phyloP scores from a whole-genome alignment of 1,140 invertebrate genomes.

The Drosophila nikananu region DNA sequence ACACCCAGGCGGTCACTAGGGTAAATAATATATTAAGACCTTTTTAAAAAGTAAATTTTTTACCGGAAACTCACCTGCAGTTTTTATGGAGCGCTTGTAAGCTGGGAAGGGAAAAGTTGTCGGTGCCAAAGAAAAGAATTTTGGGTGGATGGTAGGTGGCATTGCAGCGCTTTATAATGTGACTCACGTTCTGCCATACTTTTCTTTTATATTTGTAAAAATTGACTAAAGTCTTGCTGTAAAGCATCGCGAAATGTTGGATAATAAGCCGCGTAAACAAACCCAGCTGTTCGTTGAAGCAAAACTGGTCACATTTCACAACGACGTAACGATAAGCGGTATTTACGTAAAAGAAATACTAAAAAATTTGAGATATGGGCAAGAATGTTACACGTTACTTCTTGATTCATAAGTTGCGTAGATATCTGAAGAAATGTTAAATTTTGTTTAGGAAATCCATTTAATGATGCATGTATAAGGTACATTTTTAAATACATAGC shows the following conservation, averaged over 20 bases:
- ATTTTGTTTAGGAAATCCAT: neutral
- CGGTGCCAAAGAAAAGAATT: slow-evolving; percentile 89
- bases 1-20: slow-evolving; percentile 85
- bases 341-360: slow-evolving; percentile 13
- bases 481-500: neutral
- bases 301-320: neutral
- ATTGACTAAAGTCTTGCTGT: slow-evolving; percentile 40
- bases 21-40: neutral
- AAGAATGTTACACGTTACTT: no score
- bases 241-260: slow-evolving; percentile 57
- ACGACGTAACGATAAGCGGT: neutral
- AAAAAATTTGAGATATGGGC: neutral
- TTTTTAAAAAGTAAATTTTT: neutral
- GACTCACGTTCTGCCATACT: slow-evolving; percentile 9
- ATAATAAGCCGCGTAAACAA: slow-evolving; percentile 52
- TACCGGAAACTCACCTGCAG: slow-evolving; percentile 75
- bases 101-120: slow-evolving; percentile 89
- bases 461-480: neutral
- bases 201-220: slow-evolving; percentile 72
- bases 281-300: slow-evolving; percentile 25
- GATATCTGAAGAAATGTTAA: neutral
- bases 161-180: slow-evolving; percentile 6
- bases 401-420: neutral
- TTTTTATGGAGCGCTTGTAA: slow-evolving; percentile 86
- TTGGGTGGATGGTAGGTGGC: slow-evolving; percentile 32